Evolutionary conservation across 1,140 invertebrate genomes (phyloP).

Genomic region (Xylocopa sonorina): DNA sequence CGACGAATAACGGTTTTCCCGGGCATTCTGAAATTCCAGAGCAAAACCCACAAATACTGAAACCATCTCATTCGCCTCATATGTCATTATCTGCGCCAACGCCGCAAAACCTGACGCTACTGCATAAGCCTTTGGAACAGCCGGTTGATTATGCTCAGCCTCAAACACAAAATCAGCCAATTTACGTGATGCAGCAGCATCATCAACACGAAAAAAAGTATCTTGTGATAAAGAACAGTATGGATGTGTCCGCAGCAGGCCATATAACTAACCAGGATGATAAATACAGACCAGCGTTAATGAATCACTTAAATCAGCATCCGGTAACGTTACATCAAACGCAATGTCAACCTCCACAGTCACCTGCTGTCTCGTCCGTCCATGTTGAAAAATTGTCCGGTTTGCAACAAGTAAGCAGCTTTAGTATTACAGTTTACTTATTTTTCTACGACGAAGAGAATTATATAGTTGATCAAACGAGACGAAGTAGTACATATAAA

Average conservation of each 20-base stretch:
- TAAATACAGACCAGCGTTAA: constrained; percentile 75
- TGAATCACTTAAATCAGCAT: constrained; percentile 73
- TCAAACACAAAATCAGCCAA: constrained; percentile 64
- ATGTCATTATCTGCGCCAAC: constrained; percentile 68
- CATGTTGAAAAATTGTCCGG: constrained; percentile 76
- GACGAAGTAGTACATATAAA: no score
- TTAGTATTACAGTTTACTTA: not conserved
- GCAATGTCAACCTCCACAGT: constrained; percentile 75
- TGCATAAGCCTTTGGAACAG: constrained; percentile 74
- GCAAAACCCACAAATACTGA: constrained; percentile 72
- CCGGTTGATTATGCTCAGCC: constrained; percentile 78
- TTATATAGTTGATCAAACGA: no score
- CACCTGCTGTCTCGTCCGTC: constrained; percentile 73
- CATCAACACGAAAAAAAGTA: constrained; percentile 77
- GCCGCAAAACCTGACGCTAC: constrained; percentile 72
- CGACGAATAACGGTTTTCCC: constrained; percentile 71
- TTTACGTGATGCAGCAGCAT: constrained; percentile 72
- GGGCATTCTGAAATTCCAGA: constrained; percentile 69
- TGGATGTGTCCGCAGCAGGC: constrained; percentile 68
- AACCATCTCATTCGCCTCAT: constrained; percentile 76
- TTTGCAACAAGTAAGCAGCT: constrained; percentile 71
- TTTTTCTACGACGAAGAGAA: no score
- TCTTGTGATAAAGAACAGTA: constrained; percentile 78
- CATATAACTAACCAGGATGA: constrained; percentile 74
- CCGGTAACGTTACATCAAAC: constrained; percentile 74